Percentiles rank a stretch among this genome's conserved stretches.
phyloP scores from a whole-genome alignment of 2,888 invertebrate genomes.

The Parnassius apollo region DNA sequence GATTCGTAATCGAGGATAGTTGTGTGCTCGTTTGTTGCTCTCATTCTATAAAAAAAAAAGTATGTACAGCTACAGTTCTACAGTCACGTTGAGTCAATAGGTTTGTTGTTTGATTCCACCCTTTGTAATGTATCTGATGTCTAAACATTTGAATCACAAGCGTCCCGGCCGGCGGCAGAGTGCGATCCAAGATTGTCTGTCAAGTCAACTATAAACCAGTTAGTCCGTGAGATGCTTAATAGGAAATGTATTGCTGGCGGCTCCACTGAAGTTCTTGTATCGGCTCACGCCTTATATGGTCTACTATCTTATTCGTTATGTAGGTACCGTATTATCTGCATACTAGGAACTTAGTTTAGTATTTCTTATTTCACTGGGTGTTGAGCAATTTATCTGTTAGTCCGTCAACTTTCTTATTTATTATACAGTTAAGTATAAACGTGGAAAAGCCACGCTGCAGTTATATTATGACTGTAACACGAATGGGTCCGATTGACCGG shows the following conservation, averaged over 20 bases:
- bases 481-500: too few species aligned
- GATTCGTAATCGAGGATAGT: too few species aligned
- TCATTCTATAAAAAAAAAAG: too few species aligned
- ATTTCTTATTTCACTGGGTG: constrained; percentile 7
- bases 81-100: background rate
- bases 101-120: constrained; percentile 27
- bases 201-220: constrained; percentile 11
- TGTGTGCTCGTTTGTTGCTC: too few species aligned
- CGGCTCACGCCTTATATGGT: constrained; percentile 18
- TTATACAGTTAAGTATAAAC: background rate
- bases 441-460: too few species aligned
- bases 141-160: constrained; percentile 22
- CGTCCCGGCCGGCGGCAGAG: constrained; percentile 6
- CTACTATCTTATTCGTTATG: constrained; percentile 2
- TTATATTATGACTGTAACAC: too few species aligned
- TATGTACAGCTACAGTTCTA: too few species aligned
- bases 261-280: constrained; percentile 21
- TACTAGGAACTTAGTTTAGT: background rate
- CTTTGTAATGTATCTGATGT: constrained; percentile 21
- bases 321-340: constrained; percentile 23
- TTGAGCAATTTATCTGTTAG: background rate
- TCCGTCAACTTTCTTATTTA: constrained; percentile 10
- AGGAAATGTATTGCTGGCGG: constrained; percentile 22
- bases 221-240: constrained; percentile 16
- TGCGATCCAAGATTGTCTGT: constrained; percentile 9